These are phyloP conservation scores for Amblyopsis hoosieri DNA, from an alignment of 2,797 vertebrate genomes.

Conservation along the genomic window DNA sequence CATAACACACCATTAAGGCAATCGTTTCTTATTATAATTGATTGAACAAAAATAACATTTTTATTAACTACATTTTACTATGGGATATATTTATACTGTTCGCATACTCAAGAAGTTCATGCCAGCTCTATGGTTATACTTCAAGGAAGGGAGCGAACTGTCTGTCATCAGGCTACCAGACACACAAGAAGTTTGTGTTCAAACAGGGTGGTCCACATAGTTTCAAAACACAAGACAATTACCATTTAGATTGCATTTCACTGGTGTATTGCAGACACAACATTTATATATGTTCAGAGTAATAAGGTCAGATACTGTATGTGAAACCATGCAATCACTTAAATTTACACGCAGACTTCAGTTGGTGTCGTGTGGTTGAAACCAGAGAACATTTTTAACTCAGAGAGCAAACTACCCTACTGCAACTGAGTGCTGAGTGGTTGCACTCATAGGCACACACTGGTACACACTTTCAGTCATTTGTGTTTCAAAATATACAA, in stretches of 20 bases:
- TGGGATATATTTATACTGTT: no score
- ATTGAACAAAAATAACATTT: background rate
- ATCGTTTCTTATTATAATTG: background rate
- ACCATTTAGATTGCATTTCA: slow-evolving; percentile 47
- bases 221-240: slow-evolving; percentile 40
- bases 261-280: slow-evolving; percentile 56
- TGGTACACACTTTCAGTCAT: no score
- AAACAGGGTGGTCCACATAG: slow-evolving; percentile 80
- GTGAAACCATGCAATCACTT: no score
- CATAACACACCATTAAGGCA: background rate
- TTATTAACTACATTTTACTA: slow-evolving; percentile 1
- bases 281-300: slow-evolving; percentile 30
- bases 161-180: slow-evolving; percentile 71
- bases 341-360: no score
- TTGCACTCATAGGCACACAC: no score
- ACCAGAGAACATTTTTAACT: no score
- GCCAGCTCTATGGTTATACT: slow-evolving; percentile 40
- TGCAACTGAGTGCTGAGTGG: no score
- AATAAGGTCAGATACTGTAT: slow-evolving; percentile 34
- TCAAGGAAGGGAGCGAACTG: slow-evolving; percentile 66
- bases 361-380: no score
- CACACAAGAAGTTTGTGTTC: slow-evolving; percentile 78
- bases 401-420: no score
- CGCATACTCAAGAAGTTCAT: no score
- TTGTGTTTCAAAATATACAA: no score